Base-by-base conservation (phyloP, 2,797 vertebrate genomes). In the Danio tinwini region DNA sequence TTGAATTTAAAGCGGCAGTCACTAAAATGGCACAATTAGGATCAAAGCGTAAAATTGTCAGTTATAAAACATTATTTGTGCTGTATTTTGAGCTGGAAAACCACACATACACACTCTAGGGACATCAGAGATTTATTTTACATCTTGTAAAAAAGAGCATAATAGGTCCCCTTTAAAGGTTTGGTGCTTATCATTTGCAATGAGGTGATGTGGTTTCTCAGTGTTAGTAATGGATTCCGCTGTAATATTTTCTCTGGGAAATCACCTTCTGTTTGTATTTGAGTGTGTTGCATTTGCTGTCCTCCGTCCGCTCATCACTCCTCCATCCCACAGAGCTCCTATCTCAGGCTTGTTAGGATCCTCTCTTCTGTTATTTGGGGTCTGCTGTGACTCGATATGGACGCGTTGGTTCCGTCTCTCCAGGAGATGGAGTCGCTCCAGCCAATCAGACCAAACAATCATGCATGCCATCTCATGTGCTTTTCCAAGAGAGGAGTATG, bases 161-260 rank as follows among this genome's bases (percentile, higher is more conserved):
- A n/a, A n/a, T n/a, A n/a, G n/a, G n/a, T n/a, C n/a, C n/a, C n/a
- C n/a, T n/a, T n/a, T n/a, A n/a, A n/a, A 44, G 40, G 29, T 39
- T 74, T 21, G 37, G 17, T 0, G 5, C 45, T 74, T 47, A 59
- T 47, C 14, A 10, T 52, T 40, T n/a, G 7, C 5, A 42, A 10
- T 39, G 47, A 63, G 2, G 47, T 74, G 12, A n/a, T 29, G 7
- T 47, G 45, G 64, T 64, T n/a, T 65, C 39, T 65, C 13, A 42
- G 59, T 67, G 50, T 76, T 65, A 76, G 76, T 67, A 64, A 65
- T 56, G 55, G 2, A 67, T 45, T 45, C 14, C 45, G n/a, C 16
- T 42, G 49, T 65, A 53, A 55, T 21, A 62, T 64, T 59, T 8
- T 74, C 9, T 19, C 44, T 47, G 7, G 52, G 14, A 64, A 52